A percentile compares a stretch with the other conserved stretches of the same genome.
Conservation (phyloP, 2,797 vertebrate genomes). For the Hoplostethus mediterraneus region DNA sequence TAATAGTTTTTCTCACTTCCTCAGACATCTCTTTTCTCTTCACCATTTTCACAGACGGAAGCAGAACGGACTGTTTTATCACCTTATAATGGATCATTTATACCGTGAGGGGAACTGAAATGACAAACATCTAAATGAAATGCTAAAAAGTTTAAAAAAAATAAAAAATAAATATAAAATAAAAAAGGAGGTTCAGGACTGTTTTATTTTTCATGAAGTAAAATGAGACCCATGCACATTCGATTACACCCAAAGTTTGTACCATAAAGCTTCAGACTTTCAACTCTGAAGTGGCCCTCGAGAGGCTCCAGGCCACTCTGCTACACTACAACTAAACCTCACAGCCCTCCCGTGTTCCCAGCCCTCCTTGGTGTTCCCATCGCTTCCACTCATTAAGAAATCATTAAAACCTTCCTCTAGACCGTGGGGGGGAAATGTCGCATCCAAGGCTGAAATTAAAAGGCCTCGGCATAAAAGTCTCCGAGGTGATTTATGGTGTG, state of each 20-base stretch:
- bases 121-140: too few relatives aligned
- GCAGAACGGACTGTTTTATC: too few relatives aligned
- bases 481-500: slow-evolving; percentile 43
- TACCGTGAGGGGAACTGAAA: too few relatives aligned
- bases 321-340: background rate
- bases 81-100: too few relatives aligned
- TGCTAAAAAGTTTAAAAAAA: too few relatives aligned
- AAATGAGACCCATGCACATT: background rate
- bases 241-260: background rate
- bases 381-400: slow-evolving; percentile 19
- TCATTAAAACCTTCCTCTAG: slow-evolving; percentile 17
- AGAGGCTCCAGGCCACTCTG: background rate
- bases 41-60: too few relatives aligned
- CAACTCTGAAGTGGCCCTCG: background rate
- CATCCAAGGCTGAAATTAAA: slow-evolving; percentile 35
- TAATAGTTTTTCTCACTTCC: too few relatives aligned
- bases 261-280: background rate
- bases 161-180: too few relatives aligned
- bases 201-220: background rate
- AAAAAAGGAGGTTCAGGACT: too few relatives aligned
- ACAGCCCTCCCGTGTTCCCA: too few relatives aligned
- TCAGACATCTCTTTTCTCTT: too few relatives aligned
- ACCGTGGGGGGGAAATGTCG: slow-evolving; percentile 32
- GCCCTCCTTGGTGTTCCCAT: background rate
- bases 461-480: slow-evolving; percentile 31